phyloP scores from a whole-genome alignment of 2,888 invertebrate genomes.

The Agonum fuliginosum region DNA sequence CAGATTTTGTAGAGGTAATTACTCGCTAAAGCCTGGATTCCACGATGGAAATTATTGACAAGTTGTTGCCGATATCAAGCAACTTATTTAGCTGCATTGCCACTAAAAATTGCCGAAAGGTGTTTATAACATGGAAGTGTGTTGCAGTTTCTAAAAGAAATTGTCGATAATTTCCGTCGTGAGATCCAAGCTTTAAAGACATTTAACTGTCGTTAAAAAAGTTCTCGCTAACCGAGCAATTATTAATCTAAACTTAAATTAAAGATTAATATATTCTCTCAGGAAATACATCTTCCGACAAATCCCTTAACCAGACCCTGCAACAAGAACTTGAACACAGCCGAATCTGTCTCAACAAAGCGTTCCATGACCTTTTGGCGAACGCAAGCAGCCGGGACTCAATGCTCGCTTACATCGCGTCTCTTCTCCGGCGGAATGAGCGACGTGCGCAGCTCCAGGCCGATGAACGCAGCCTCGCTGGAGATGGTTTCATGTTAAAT shows the following conservation, averaged over 20 bases:
- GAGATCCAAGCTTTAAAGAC: too few relatives aligned
- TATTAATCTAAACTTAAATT: background rate
- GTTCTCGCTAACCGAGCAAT: too few relatives aligned
- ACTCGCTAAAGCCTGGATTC: too few relatives aligned
- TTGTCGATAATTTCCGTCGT: too few relatives aligned
- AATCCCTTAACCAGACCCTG: constrained; percentile 81
- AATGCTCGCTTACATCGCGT: constrained; percentile 86
- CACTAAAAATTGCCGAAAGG: too few relatives aligned
- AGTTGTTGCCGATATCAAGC: too few relatives aligned
- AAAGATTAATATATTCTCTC: constrained; percentile 68
- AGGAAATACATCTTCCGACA: constrained; percentile 77
- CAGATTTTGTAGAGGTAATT: too few relatives aligned
- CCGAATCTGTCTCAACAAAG: constrained; percentile 84
- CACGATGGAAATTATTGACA: too few relatives aligned
- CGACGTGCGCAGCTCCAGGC: constrained; percentile 93
- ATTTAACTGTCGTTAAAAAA: too few relatives aligned
- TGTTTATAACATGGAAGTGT: too few relatives aligned
- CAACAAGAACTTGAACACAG: constrained; percentile 88
- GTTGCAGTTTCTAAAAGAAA: too few relatives aligned
- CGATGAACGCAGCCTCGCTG: constrained; percentile 89
- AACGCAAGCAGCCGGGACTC: constrained; percentile 87
- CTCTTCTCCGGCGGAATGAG: constrained; percentile 86
- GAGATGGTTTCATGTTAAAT: constrained; percentile 97
- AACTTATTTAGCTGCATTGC: too few relatives aligned
- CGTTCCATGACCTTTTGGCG: constrained; percentile 88